A percentile compares a stretch with the other conserved stretches of the same genome.
Evolutionary conservation across 2,888 invertebrate species (phyloP).

Genomic region (Leucozona laternaria): DNA sequence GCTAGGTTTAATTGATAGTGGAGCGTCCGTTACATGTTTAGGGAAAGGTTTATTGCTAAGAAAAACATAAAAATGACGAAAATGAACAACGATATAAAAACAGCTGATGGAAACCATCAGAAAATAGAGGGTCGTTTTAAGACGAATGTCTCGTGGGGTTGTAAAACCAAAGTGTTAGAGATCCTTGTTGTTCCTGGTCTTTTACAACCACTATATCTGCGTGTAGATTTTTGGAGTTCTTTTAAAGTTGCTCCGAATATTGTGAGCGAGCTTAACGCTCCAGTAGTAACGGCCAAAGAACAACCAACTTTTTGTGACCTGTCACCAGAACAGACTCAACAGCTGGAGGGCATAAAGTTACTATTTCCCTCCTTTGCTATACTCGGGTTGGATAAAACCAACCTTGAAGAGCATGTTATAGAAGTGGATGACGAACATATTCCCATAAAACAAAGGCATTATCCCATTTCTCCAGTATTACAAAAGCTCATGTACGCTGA

Average conservation of each 20-base stretch:
- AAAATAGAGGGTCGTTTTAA: not conserved
- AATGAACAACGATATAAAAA: not conserved
- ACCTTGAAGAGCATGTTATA: constrained; percentile 3
- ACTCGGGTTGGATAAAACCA: constrained; percentile 1
- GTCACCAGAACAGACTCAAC: not conserved
- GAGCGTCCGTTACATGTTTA: not conserved
- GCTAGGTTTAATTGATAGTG: constrained; percentile 11
- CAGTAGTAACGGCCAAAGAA: not conserved
- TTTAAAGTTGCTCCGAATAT: not conserved
- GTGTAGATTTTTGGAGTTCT: not conserved
- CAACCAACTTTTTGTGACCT: not conserved
- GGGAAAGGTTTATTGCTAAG: constrained; percentile 4
- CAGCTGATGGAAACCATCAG: constrained; percentile 4
- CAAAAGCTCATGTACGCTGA: constrained; percentile 32
- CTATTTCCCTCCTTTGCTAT: not conserved
- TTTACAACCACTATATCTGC: not conserved
- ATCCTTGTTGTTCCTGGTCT: not conserved
- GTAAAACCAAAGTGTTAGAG: not conserved
- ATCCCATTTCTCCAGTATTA: constrained; percentile 28
- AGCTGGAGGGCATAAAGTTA: not conserved
- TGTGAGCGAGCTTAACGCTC: not conserved
- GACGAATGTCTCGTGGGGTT: not conserved
- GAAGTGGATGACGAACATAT: constrained; percentile 17
- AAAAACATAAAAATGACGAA: not conserved
- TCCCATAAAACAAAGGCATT: constrained; percentile 12